These are phyloP conservation scores for Tipula unca DNA, from an alignment of 2,888 invertebrate species.

Conservation along the genomic window DNA sequence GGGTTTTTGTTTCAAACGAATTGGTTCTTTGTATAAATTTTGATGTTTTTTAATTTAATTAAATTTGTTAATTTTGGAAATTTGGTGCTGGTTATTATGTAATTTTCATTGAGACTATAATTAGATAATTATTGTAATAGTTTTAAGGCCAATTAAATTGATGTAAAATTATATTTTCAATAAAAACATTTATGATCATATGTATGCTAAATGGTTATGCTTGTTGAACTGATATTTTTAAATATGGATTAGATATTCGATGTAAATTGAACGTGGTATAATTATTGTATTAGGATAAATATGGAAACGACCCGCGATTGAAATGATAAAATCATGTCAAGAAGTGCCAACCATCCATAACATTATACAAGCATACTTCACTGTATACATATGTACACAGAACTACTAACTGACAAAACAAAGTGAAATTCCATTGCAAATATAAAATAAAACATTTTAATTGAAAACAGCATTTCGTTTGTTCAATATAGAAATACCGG, in stretches of 20 bases:
- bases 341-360: no score
- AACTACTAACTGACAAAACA: not conserved
- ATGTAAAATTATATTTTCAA: not conserved
- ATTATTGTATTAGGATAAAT: not conserved
- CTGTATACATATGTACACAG: not conserved
- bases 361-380: not conserved
- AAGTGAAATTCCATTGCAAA: not conserved
- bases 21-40: not conserved
- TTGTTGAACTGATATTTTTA: not conserved
- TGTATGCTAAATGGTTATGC: not conserved
- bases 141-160: not conserved
- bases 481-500: not conserved
- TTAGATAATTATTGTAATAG: not conserved
- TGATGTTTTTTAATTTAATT: not conserved
- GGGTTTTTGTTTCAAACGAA: not conserved
- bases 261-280: not conserved
- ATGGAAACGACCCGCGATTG: not conserved
- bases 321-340: not conserved
- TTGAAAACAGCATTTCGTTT: not conserved
- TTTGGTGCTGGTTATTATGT: not conserved
- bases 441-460: not conserved
- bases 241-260: not conserved
- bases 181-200: not conserved
- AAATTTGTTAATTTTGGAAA: not conserved
- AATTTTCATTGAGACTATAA: constrained; percentile 4